These are phyloP conservation scores for Oreochromis tanganicae DNA, from an alignment of 2,113 vertebrate genomes.

Conservation along the genomic window DNA sequence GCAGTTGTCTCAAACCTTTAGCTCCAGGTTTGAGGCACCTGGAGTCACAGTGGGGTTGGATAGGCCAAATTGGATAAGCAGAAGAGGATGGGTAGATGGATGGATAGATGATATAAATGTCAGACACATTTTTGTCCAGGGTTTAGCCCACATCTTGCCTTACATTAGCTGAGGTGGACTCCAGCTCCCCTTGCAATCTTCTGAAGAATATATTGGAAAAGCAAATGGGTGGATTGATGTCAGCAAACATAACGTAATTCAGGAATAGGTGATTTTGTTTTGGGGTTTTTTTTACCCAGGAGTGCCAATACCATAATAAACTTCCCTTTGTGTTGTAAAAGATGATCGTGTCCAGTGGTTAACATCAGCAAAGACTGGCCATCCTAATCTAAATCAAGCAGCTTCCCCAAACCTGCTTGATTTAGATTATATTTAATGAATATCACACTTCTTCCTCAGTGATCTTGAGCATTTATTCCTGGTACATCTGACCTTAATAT, in stretches of 20 bases:
- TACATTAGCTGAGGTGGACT: neutral
- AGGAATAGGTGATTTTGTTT: neutral
- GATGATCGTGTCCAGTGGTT: neutral
- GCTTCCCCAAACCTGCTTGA: neutral
- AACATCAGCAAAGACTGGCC: neutral
- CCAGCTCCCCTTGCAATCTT: neutral
- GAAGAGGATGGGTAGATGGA: neutral
- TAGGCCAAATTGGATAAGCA: neutral
- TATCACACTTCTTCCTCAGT: neutral
- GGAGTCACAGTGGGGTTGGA: neutral
- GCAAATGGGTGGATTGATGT: neutral
- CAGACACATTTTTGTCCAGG: neutral
- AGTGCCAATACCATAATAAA: neutral
- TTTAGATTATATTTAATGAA: neutral
- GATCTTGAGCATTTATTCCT: neutral
- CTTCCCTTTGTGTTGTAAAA: neutral
- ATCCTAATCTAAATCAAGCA: neutral
- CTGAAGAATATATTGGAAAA: neutral
- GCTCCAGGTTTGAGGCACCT: neutral
- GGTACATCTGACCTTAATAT: neutral
- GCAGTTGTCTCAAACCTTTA: no score
- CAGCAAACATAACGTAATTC: neutral
- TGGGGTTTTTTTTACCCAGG: neutral
- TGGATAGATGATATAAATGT: neutral
- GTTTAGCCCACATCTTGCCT: neutral